Evolutionary conservation across 2,797 vertebrate species (phyloP), one percentile per base, ranked within the genome.

Genomic region (Adrianichthys oophorus): DNA sequence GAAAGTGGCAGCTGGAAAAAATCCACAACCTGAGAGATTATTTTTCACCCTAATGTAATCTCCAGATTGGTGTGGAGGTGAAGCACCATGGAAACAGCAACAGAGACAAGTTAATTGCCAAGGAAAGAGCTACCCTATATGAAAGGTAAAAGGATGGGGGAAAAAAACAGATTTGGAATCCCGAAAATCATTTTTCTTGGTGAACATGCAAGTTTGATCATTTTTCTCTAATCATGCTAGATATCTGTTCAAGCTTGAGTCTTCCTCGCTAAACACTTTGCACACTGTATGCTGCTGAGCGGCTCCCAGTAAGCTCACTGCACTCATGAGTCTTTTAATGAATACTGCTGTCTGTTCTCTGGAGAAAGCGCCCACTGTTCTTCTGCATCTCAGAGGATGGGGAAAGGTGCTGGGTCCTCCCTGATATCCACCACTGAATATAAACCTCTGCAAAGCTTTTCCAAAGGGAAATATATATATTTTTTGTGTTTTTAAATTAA

Each of bases 341-440:
- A 92, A 92, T 86, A 74, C 74, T 52, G 62, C 82, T 79, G 70
- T 85, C 82, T 90, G 81, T 90, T 79, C 85, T 71, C 80, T 18
- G 53, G 85, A 90, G 88, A 91, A 90, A 89, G 88, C 83, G 42
- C 59, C 82, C 86, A 90, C 76, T 89, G 82, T 91, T 82, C 84
- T 62, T 66, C 57, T 44, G 52, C 62, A 15, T 87, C 86, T 76
- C 80, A 71, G 73, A 79, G 74, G 81, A 84, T 74, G 76, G 78
- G 78, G 71, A 64, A 78, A 82, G 80, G 78, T 78, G 73, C 80
- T 78, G 79, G 75, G 71, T 67, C 72, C 76, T 83, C 72, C 76
- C 72, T 72, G 63, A 75, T 74, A 62, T 61, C 68, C 64, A 3
- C 64, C 66, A 71, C 56, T 69, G 76, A 83, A 86, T 80, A 65